A percentile compares a stretch with the other conserved stretches of the same genome.
Conservation (phyloP, 2,113 vertebrate genomes). For the Takifugu bimaculatus region DNA sequence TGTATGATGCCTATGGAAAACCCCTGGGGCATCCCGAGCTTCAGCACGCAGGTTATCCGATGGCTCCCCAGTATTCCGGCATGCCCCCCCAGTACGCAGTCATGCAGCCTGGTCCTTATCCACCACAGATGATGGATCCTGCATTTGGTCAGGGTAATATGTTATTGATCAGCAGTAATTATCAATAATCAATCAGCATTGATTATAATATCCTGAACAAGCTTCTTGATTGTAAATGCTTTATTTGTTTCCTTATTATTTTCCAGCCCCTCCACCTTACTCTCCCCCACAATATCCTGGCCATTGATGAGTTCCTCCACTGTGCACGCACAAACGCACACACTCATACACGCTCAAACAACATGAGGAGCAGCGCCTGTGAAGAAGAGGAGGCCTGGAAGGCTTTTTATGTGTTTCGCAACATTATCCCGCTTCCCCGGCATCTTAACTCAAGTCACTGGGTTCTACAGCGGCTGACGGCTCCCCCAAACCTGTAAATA, state of each 20-base stretch:
- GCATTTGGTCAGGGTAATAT: constrained; percentile 68
- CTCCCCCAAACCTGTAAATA: constrained; percentile 13
- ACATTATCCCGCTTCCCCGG: constrained; percentile 26
- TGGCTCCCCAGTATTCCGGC: constrained; percentile 71
- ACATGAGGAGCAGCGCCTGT: constrained; percentile 30
- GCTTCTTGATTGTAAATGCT: neutral
- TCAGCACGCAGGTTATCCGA: constrained; percentile 61
- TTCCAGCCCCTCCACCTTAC: constrained; percentile 77
- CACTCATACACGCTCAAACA: constrained; percentile 12
- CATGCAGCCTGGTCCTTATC: constrained; percentile 70
- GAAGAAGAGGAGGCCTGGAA: constrained; percentile 48
- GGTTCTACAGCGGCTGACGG: constrained; percentile 11
- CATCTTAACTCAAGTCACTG: constrained; percentile 15
- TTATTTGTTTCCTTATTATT: neutral
- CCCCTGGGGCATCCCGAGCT: constrained; percentile 70
- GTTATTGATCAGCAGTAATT: neutral
- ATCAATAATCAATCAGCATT: no score
- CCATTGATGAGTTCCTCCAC: constrained; percentile 55
- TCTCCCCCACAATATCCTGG: constrained; percentile 77
- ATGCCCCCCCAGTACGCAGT: constrained; percentile 74
- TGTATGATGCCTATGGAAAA: constrained; percentile 77
- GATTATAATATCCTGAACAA: no score
- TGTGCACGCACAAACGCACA: constrained; percentile 11
- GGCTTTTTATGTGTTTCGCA: constrained; percentile 13
- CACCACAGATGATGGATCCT: constrained; percentile 60